Conservation (phyloP, 2,888 invertebrate genomes). For the Pegoplata infirma region DNA sequence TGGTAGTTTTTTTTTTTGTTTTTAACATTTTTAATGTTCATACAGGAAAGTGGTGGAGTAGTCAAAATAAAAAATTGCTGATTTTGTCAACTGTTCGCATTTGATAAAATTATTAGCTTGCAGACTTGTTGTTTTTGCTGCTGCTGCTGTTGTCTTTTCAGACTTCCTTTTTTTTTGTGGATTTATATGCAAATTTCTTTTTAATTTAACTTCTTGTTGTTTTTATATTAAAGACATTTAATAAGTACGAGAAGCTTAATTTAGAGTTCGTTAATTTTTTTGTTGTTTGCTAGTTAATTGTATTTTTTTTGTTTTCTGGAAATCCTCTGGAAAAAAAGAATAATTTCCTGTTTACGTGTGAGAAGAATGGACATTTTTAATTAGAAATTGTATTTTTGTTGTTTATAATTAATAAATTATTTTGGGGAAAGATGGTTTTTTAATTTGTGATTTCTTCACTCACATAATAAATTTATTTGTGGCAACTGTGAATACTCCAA, state of each 20-base stretch:
- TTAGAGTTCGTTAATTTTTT: slow-evolving; percentile 43
- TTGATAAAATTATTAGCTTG: slow-evolving; percentile 75
- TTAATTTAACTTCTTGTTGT: slow-evolving; percentile 72
- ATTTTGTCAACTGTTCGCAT: slow-evolving; percentile 75
- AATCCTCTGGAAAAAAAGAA: slow-evolving; percentile 32
- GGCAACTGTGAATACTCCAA: too few species aligned
- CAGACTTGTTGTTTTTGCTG: slow-evolving; percentile 61
- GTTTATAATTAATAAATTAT: slow-evolving; percentile 23
- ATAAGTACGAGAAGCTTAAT: slow-evolving; percentile 69
- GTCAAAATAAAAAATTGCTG: slow-evolving; percentile 69
- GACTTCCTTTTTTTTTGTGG: slow-evolving; percentile 67
- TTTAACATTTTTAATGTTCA: slow-evolving; percentile 16
- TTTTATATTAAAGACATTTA: slow-evolving; percentile 70
- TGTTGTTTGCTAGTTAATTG: slow-evolving; percentile 38
- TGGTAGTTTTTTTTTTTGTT: slow-evolving; percentile 15
- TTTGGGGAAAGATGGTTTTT: neutral
- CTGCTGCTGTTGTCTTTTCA: slow-evolving; percentile 45
- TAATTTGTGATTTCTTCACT: too few species aligned
- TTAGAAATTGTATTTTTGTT: slow-evolving; percentile 20
- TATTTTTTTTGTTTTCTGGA: slow-evolving; percentile 28
- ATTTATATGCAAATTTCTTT: slow-evolving; percentile 75
- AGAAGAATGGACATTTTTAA: slow-evolving; percentile 27
- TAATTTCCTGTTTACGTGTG: slow-evolving; percentile 65
- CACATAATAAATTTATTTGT: too few species aligned
- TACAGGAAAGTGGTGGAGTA: slow-evolving; percentile 49